phyloP scores from a whole-genome alignment of 2,113 vertebrate species.

The Ploceus nigricollis region DNA sequence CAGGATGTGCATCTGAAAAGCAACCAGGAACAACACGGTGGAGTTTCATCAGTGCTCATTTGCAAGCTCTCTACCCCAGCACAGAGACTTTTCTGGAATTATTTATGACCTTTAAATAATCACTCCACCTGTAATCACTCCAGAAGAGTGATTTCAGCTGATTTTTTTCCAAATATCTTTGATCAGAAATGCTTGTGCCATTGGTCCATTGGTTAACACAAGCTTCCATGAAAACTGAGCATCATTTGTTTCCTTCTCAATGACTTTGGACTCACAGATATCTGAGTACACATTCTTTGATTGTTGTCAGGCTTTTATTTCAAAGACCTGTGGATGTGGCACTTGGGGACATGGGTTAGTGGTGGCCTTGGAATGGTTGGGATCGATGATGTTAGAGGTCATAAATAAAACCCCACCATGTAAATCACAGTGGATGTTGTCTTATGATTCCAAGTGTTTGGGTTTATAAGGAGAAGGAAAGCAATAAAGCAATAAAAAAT shows the following conservation, averaged over 20 bases:
- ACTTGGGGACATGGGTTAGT: background rate
- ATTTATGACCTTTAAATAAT: background rate
- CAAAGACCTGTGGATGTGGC: background rate
- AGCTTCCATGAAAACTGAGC: background rate
- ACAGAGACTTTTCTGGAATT: background rate
- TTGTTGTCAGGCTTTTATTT: background rate
- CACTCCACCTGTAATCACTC: too few relatives aligned
- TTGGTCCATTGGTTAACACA: background rate
- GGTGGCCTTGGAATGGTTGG: background rate
- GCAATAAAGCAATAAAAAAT: background rate
- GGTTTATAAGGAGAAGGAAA: background rate
- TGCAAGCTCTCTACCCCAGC: background rate
- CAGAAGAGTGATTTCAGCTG: background rate
- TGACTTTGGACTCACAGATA: background rate
- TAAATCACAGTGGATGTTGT: background rate
- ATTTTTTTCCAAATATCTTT: background rate
- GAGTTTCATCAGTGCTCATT: background rate
- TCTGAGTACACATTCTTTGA: background rate
- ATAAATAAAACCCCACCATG: background rate
- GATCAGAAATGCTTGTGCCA: background rate
- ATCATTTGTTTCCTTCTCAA: background rate
- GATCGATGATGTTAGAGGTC: rapidly evolving
- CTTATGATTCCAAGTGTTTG: background rate
- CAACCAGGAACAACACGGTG: rapidly evolving
- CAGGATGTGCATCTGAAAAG: background rate